Evolutionary conservation across 2,797 vertebrate genomes (phyloP), one percentile per base, ranked within the genome.

Genomic region (Pteropus rufus): DNA sequence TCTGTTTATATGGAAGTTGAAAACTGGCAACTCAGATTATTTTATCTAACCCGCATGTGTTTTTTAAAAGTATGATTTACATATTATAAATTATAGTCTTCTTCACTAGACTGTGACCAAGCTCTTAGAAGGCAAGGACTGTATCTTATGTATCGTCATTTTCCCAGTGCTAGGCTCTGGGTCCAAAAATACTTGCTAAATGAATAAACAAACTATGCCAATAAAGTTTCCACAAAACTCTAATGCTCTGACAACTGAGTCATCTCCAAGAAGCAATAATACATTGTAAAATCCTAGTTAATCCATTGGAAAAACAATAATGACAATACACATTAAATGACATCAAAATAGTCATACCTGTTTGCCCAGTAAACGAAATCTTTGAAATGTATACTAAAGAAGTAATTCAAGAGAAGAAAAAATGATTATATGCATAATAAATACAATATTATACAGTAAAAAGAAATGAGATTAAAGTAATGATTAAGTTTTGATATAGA

Each of bases 171-270:
- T 77, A 86, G 26, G 54, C 16, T 95, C 49, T 52, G 89, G 36
- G 44, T 64, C 64, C 54, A 94, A 84, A 93, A 90, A 86, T 39
- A 95, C 62, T 82, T 62, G 49, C n/a, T 87, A 29, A 93, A 65
- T 91, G 54, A 95, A 94, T 65, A 54, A 93, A 80, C 19, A 87
- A 81, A 88, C 21, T 93, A 93, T 75, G 26, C 19, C 93, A 91
- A 8, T 89, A 91, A 76, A 31, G 16, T 86, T 88, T 91, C 73
- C 65, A 54, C 65, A 89, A 89, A 92, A 60, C 26, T 60, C 39
- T 56, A 70, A 80, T 49, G 39, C 46, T 92, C 44, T 95, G 73
- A 77, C 54, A 93, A 58, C 2, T 75, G 65, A 84, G 34, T 93
- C 44, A 83, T 39, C 34, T 44, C 75, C 76, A 72, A 69, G 31